Conservation (phyloP, 2,113 vertebrate species). For the Struthio camelus region DNA sequence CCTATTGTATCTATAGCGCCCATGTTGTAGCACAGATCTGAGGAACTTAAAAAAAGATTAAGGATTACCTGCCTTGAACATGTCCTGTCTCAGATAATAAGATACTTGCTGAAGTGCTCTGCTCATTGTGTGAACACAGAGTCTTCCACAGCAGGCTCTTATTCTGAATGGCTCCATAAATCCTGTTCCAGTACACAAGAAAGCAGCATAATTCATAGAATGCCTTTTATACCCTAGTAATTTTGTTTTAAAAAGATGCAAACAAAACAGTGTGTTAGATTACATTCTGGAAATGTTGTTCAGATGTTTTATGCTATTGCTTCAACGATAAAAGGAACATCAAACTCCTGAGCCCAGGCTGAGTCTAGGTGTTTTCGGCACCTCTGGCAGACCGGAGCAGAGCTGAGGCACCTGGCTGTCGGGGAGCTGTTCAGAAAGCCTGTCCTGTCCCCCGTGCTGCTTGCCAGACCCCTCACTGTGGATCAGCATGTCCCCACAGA, state of each 20-base stretch:
- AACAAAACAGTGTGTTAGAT: slow-evolving; percentile 56
- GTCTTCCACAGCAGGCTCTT: not conserved
- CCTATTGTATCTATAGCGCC: not conserved
- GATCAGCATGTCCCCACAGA: not conserved
- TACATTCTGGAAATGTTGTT: slow-evolving; percentile 41
- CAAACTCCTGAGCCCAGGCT: slow-evolving; percentile 16
- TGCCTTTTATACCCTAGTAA: slow-evolving; percentile 4
- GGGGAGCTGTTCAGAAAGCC: not conserved
- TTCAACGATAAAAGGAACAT: slow-evolving; percentile 30
- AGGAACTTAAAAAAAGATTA: not conserved
- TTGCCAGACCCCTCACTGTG: accelerated
- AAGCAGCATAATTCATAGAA: slow-evolving; percentile 18
- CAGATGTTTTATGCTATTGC: slow-evolving; percentile 24
- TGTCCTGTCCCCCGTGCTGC: not conserved
- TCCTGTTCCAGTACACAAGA: not conserved
- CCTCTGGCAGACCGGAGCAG: slow-evolving; percentile 18
- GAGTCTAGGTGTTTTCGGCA: slow-evolving; percentile 9
- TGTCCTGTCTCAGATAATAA: not conserved
- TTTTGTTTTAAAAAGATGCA: slow-evolving; percentile 50
- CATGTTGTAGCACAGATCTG: not conserved
- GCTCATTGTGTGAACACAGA: not conserved
- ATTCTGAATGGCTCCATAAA: slow-evolving; percentile 1
- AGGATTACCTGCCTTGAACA: not conserved
- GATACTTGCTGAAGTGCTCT: not conserved
- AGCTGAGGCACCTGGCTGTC: slow-evolving; percentile 32